Conservation (phyloP, 2,888 invertebrate species). For the Lutraria lutraria region DNA sequence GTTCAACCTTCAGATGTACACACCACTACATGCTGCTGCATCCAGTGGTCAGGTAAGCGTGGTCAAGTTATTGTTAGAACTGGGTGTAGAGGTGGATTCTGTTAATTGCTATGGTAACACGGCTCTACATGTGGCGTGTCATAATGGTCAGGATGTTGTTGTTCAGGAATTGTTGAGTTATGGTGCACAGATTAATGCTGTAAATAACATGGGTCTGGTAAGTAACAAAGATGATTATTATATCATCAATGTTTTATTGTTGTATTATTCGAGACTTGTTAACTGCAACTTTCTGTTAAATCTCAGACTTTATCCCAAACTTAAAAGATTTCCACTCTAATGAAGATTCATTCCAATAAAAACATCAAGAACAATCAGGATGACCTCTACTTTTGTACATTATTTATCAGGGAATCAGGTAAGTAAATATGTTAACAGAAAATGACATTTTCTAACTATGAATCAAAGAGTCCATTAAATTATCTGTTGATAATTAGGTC, state of each 20-base stretch:
- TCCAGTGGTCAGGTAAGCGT: slow-evolving; percentile 88
- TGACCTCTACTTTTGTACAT: no score
- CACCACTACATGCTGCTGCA: slow-evolving; percentile 90
- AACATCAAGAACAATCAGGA: no score
- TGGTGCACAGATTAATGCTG: slow-evolving; percentile 88
- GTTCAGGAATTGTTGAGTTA: slow-evolving; percentile 88
- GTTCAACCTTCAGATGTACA: slow-evolving; percentile 87
- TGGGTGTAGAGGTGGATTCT: slow-evolving; percentile 89
- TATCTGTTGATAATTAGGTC: no score
- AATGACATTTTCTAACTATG: no score
- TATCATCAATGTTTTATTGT: not conserved
- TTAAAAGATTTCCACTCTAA: no score
- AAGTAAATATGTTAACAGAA: no score
- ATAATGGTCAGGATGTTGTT: slow-evolving; percentile 89
- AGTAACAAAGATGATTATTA: slow-evolving; percentile 37
- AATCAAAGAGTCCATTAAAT: no score
- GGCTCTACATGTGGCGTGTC: slow-evolving; percentile 88
- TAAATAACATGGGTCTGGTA: slow-evolving; percentile 89
- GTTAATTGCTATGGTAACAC: slow-evolving; percentile 89
- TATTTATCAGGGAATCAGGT: no score
- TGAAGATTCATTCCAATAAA: no score
- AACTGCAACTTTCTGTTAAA: no score
- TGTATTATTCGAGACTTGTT: not conserved
- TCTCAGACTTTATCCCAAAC: no score
- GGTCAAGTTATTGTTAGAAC: slow-evolving; percentile 88